phyloP scores from a whole-genome alignment of 2,797 vertebrate genomes.

The Bradypus variegatus region DNA sequence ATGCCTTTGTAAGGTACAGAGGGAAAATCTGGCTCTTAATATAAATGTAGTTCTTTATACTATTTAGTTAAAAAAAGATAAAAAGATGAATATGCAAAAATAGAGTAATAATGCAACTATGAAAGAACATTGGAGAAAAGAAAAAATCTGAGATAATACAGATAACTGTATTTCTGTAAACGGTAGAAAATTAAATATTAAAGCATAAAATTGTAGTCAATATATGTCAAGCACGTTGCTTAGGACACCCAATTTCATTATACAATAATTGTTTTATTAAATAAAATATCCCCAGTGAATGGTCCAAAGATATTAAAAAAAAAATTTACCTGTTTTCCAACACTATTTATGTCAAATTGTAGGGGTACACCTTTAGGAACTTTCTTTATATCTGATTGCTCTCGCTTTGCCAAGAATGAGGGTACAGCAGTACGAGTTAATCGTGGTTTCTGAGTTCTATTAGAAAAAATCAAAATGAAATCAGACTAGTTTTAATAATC shows the following conservation, averaged over 20 bases:
- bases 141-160: neutral
- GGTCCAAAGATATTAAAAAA: conserved; percentile 14
- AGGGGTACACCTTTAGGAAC: conserved; percentile 92
- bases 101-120: no score
- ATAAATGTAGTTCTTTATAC: no score
- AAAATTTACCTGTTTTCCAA: conserved; percentile 88
- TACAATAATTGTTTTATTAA: conserved; percentile 17
- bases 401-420: conserved; percentile 75
- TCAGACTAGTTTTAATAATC: conserved; percentile 38
- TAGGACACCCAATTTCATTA: neutral
- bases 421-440: conserved; percentile 81
- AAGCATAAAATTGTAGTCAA: neutral
- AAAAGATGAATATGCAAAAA: no score
- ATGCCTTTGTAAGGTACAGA: no score
- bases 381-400: conserved; percentile 82
- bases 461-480: conserved; percentile 34
- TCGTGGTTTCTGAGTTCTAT: conserved; percentile 79
- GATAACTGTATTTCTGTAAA: no score
- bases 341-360: conserved; percentile 97
- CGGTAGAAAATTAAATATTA: neutral
- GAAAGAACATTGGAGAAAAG: no score
- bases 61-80: no score
- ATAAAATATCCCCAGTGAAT: conserved; percentile 24
- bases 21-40: no score
- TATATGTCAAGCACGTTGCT: neutral